phyloP scores from a whole-genome alignment of 2,888 invertebrate species.

The Nasonovia ribisnigri region DNA sequence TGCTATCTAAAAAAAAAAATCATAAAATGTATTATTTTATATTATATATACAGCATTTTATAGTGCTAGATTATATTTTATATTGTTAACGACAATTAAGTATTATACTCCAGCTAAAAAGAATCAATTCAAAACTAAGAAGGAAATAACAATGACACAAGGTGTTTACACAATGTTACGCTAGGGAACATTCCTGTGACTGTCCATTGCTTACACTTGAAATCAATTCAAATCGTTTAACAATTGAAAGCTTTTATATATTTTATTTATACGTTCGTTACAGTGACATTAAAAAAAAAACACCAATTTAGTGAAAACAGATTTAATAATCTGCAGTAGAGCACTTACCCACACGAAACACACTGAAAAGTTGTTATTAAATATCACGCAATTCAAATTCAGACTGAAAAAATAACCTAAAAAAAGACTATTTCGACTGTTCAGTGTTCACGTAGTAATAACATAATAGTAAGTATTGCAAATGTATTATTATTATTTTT shows the following conservation, averaged over 20 bases:
- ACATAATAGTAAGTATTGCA: conserved; percentile 34
- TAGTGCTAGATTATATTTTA: no score
- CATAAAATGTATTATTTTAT: no score
- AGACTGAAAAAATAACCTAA: conserved; percentile 38
- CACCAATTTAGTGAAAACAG: conserved; percentile 41
- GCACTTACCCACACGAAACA: conserved; percentile 56
- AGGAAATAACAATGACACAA: conserved; percentile 2
- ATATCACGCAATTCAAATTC: conserved; percentile 59
- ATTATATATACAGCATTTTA: no score
- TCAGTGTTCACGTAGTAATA: conserved; percentile 31
- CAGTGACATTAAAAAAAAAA: conserved; percentile 50
- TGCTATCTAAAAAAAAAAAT: neutral
- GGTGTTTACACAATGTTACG: neutral
- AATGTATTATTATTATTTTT: conserved; percentile 46
- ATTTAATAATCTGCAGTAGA: conserved; percentile 51
- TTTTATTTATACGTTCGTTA: conserved; percentile 31
- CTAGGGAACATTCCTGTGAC: neutral
- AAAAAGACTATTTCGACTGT: conserved; percentile 39
- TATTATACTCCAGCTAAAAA: neutral
- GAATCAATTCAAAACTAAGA: neutral
- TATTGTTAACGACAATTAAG: neutral
- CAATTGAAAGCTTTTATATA: conserved; percentile 20
- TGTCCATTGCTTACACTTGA: conserved; percentile 19
- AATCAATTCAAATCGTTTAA: conserved; percentile 57
- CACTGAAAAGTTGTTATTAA: conserved; percentile 36